Conservation (phyloP, 2,113 vertebrate genomes). For the Myocastor coypus region DNA sequence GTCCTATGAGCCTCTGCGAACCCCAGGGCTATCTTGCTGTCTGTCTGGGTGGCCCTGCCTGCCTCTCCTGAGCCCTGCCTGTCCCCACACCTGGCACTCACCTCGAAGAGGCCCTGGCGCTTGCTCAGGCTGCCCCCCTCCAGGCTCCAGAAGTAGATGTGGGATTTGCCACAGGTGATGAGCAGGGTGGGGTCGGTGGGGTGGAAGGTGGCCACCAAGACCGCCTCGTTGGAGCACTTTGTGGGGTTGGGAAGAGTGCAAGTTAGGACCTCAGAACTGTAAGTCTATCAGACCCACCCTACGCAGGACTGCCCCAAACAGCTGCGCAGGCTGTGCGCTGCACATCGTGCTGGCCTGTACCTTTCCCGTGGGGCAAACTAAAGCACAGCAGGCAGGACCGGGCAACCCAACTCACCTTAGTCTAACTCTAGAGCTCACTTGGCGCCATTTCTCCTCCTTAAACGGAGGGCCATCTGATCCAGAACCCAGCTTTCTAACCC, state of each 20-base stretch:
- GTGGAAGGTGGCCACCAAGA: conserved; percentile 92
- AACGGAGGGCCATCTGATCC: not conserved
- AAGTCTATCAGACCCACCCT: too few relatives aligned
- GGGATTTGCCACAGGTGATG: conserved; percentile 95
- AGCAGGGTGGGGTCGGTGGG: conserved; percentile 92
- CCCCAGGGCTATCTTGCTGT: not conserved
- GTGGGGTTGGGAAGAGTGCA: not conserved
- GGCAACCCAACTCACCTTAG: not conserved
- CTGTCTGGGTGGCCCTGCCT: not conserved
- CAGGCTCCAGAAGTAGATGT: conserved; percentile 94
- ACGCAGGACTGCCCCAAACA: not conserved
- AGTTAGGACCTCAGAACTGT: conserved; percentile 13
- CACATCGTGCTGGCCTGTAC: not conserved
- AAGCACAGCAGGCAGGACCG: not conserved
- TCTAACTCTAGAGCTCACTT: not conserved
- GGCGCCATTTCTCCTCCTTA: not conserved
- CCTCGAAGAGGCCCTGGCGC: conserved; percentile 95
- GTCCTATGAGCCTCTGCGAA: not conserved
- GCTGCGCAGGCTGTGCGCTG: not conserved
- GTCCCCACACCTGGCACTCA: conserved; percentile 47
- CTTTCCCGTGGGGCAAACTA: not conserved
- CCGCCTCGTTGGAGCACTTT: conserved; percentile 94
- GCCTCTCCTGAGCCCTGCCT: not conserved
- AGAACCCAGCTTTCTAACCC: not conserved
- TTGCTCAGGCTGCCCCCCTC: conserved; percentile 91